These are phyloP conservation scores for Antheraea pernyi DNA, from an alignment of 1,140 invertebrate genomes.

Conservation along the genomic window DNA sequence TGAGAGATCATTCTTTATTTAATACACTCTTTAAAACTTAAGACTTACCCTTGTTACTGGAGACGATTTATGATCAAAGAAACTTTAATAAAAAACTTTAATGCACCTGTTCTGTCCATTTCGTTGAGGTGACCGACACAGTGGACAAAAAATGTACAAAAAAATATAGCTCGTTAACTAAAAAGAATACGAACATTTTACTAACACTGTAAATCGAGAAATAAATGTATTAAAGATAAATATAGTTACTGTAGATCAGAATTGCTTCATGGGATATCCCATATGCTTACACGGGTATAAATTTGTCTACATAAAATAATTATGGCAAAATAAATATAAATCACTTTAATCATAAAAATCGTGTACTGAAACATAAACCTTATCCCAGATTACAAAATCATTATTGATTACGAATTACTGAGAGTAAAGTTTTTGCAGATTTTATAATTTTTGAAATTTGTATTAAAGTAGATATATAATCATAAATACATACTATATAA, in stretches of 20 bases:
- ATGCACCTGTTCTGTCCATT: slow-evolving; percentile 60
- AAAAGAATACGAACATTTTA: background rate
- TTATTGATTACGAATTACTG: too few species aligned
- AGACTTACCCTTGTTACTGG: slow-evolving; percentile 55
- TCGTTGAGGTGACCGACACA: slow-evolving; percentile 33
- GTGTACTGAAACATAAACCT: too few species aligned
- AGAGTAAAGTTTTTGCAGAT: too few species aligned
- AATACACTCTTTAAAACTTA: slow-evolving; percentile 42
- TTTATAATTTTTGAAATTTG: too few species aligned
- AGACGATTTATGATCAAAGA: slow-evolving; percentile 53
- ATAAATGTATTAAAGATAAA: background rate
- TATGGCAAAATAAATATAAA: too few species aligned
- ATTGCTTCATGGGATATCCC: background rate
- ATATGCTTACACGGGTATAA: too few species aligned
- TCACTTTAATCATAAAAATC: too few species aligned
- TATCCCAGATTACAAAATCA: too few species aligned
- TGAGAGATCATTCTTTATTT: slow-evolving; percentile 41
- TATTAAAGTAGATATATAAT: too few species aligned
- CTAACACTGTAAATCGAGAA: background rate
- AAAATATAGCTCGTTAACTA: background rate
- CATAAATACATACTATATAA: too few species aligned
- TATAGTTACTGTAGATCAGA: background rate
- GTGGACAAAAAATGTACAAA: background rate
- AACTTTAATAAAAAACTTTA: slow-evolving; percentile 50
- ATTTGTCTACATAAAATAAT: too few species aligned